Base-by-base conservation (phyloP, 2,113 vertebrate species). In the Ceyx cyanopectus region DNA sequence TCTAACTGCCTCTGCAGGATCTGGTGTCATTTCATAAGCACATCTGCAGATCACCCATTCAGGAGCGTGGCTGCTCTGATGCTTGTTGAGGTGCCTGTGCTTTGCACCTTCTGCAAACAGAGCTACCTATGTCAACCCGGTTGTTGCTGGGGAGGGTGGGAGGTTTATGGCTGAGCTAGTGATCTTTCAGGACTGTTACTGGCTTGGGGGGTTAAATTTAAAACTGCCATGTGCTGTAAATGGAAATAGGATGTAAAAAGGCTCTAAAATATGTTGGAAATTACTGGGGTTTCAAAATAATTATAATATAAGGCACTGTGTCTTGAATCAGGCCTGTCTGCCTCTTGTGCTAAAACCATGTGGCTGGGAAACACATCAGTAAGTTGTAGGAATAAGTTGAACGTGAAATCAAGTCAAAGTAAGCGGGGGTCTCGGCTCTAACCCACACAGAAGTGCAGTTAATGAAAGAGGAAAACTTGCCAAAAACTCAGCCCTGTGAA, bases 101-200 rank as follows among this genome's bases (percentile, higher is more conserved):
- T 30, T 50, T 29, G 29, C 2, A 7, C 45, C 32, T 54, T 29
- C 57, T 41, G 40, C 51, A 43, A 24, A 27, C 7, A 37, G 41
- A 34, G 8, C 12, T 45, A 13, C 37, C 26, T 4, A 0, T 2
- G 0, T 27, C 29, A 45, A 23, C 4, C 1, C 0, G 1, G 43
- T 29, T 3, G 0, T 66, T 10, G 2, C 19, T 54, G 30, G 40
- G 30, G 6, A 41, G 20, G 17, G 13, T 14, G 14, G 48, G 54
- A 45, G 19, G 18, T n/a, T 79, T 21, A 57, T 41, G 15, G 45
- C 21, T 1, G 1, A 40, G 32, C 40, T 70, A 67, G n/a, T 81
- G 45, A 22, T 32, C 51, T 72, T 56, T 76, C 32, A 69, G 81
- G n/a, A 16, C 19, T 58, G 6, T 57, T 86, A 7, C 22, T 50